A percentile compares a stretch with the other conserved stretches of the same genome.
Conservation (phyloP, 1,140 invertebrate species). For the Procambarus clarkii region DNA sequence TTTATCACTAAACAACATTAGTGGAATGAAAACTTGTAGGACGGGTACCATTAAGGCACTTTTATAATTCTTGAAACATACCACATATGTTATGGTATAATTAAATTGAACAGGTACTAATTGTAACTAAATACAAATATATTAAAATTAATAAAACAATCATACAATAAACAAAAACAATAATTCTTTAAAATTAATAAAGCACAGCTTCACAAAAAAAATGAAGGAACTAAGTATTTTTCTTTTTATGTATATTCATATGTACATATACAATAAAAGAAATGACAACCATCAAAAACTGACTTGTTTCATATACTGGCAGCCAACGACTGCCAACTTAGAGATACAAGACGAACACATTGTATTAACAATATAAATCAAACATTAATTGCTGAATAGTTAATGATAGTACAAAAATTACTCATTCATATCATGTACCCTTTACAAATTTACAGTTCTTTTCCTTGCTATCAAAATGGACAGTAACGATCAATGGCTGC, state of each 20-base stretch:
- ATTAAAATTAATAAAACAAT: slow-evolving; percentile 37
- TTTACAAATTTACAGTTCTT: slow-evolving; percentile 11
- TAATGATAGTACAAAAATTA: slow-evolving; percentile 30
- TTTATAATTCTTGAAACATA: slow-evolving; percentile 48
- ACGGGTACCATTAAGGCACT: slow-evolving; percentile 68
- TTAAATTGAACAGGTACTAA: slow-evolving; percentile 45
- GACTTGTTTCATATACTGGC: not conserved
- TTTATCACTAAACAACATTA: slow-evolving; percentile 61
- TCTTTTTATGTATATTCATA: slow-evolving; percentile 31
- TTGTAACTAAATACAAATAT: slow-evolving; percentile 37
- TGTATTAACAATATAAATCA: not conserved
- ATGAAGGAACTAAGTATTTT: slow-evolving; percentile 39
- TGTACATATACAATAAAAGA: slow-evolving; percentile 22
- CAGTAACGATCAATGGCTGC: not conserved
- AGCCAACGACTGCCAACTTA: not conserved
- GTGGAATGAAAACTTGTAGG: slow-evolving; percentile 63
- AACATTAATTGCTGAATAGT: not conserved
- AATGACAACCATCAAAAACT: slow-evolving; percentile 46
- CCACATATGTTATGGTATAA: slow-evolving; percentile 26
- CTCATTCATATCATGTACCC: slow-evolving; percentile 22
- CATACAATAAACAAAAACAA: slow-evolving; percentile 32
- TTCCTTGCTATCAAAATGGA: not conserved
- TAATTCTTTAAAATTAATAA: slow-evolving; percentile 50
- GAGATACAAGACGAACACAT: not conserved
- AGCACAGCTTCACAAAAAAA: slow-evolving; percentile 46